phyloP scores from a whole-genome alignment of 2,888 invertebrate species.

The Drosophila suboccidentalis region DNA sequence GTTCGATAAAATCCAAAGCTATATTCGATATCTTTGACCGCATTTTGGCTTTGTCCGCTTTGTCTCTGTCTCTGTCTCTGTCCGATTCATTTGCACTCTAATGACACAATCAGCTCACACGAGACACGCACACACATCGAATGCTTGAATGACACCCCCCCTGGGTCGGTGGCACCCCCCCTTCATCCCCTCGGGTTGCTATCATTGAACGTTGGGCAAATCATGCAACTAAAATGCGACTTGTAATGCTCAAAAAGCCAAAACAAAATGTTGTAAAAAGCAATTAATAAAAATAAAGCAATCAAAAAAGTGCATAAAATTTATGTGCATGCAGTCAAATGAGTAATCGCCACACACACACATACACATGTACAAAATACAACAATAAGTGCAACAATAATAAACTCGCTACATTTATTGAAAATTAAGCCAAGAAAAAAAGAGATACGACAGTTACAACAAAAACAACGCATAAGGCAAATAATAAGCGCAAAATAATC shows the following conservation, averaged over 20 bases:
- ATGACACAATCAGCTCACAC: slow-evolving; percentile 75
- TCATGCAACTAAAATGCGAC: slow-evolving; percentile 60
- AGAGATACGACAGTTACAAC: slow-evolving; percentile 33
- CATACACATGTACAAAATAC: slow-evolving; percentile 20
- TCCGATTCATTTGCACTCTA: slow-evolving; percentile 60
- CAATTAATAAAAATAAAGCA: slow-evolving; percentile 77
- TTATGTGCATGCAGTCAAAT: slow-evolving; percentile 80
- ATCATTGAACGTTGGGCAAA: slow-evolving; percentile 27
- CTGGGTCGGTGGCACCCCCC: slow-evolving; percentile 7
- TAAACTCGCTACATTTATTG: slow-evolving; percentile 75
- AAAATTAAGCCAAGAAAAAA: slow-evolving; percentile 72
- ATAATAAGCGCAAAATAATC: slow-evolving; percentile 79
- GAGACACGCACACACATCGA: slow-evolving; percentile 61
- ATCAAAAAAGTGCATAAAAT: slow-evolving; percentile 74
- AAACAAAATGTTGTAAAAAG: slow-evolving; percentile 73
- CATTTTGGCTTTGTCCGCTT: slow-evolving; percentile 56
- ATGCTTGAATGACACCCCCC: slow-evolving; percentile 15
- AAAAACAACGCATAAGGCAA: slow-evolving; percentile 44
- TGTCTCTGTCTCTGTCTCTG: slow-evolving; percentile 77
- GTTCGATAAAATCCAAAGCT: slow-evolving; percentile 25
- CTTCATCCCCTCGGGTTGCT: slow-evolving; percentile 7
- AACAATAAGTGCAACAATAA: slow-evolving; percentile 52
- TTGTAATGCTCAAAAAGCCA: slow-evolving; percentile 57
- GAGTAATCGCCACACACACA: slow-evolving; percentile 71
- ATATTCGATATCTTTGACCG: slow-evolving; percentile 60